Evolutionary conservation across 2,888 invertebrate genomes (phyloP), one percentile per base, ranked within the genome.

Genomic region (Tineola bisselliella): DNA sequence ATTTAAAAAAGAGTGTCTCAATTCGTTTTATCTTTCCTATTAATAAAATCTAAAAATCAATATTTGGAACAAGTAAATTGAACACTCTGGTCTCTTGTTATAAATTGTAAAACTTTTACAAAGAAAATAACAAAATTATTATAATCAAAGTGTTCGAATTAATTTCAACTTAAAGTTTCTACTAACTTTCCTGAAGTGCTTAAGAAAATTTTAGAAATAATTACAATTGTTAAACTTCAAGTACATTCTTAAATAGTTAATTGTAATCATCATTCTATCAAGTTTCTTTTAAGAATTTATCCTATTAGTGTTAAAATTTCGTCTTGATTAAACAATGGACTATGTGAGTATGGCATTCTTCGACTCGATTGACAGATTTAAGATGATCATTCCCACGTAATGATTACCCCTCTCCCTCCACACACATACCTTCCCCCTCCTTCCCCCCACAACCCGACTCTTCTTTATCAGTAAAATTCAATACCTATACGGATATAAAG

Each of bases 151-250:
- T 54, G 17, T 54, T 25, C 19, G 54, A 18, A 54, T 54, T 54
- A 54, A 54, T 54, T 54, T 54, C 25, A 17, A 19, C 48, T 54
- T 18, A 12, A 54, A 54, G 18, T 54, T 54, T 11, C 25, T 17
- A 25, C 19, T 3, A 25, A 54, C 13, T 13, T 25, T 12, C 12
- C 4, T 18, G 25, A 54, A 54, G 54, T 54, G 19, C 54, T 54
- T 54, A 54, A 54, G 25, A 54, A 54, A 25, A 25, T 54, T 54
- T 54, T 10, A 12, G 54, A 5, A 25, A 54, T 54, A 54, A 54
- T 54, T 19, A 52, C 25, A 4, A 11, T 54, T 25, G 11, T 54
- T 54, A 19, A 54, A 54, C 54, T 54, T 18, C 13, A 25, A 54
- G 54, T 54, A 11, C 10, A 6, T 54, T 25, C 25, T 54, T 54